phyloP scores from a whole-genome alignment of 2,888 invertebrate genomes.

The Polyploca ridens region DNA sequence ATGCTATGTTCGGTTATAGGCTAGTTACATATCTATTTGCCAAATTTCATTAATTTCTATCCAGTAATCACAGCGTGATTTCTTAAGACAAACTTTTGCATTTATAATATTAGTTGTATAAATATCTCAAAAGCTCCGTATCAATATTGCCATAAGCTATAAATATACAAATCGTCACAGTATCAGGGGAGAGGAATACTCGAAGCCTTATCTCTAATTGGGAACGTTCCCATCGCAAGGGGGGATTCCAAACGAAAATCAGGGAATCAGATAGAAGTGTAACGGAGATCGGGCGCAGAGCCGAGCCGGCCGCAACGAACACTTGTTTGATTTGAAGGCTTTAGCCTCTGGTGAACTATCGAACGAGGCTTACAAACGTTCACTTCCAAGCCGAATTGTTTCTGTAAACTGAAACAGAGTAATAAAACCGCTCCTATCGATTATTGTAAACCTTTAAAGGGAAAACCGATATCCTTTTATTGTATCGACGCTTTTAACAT shows the following conservation, averaged over 20 bases:
- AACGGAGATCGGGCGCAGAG: slow-evolving; percentile 34
- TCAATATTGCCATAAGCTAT: slow-evolving; percentile 4
- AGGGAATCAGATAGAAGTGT: slow-evolving; percentile 52
- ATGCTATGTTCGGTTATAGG: too few relatives aligned
- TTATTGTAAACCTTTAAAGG: slow-evolving; percentile 11
- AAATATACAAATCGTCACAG: slow-evolving; percentile 18
- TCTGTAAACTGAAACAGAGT: slow-evolving; percentile 31
- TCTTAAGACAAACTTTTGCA: too few relatives aligned
- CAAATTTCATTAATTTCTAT: too few relatives aligned
- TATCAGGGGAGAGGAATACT: slow-evolving; percentile 43
- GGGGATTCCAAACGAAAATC: slow-evolving; percentile 44
- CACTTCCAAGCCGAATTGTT: slow-evolving; percentile 48
- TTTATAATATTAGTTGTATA: neutral
- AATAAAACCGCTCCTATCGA: slow-evolving; percentile 20
- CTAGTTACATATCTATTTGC: too few relatives aligned
- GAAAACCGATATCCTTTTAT: slow-evolving; percentile 1
- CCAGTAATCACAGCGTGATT: too few relatives aligned
- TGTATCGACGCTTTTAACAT: slow-evolving; percentile 6
- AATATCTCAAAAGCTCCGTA: neutral
- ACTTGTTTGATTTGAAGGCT: slow-evolving; percentile 68
- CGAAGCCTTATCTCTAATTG: slow-evolving; percentile 53
- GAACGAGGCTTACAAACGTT: slow-evolving; percentile 51
- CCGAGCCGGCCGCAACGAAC: slow-evolving; percentile 39
- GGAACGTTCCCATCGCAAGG: slow-evolving; percentile 43
- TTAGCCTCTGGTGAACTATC: slow-evolving; percentile 39